These are phyloP conservation scores for Mactromeris polynyma DNA, from an alignment of 2,888 invertebrate species.

Conservation along the genomic window DNA sequence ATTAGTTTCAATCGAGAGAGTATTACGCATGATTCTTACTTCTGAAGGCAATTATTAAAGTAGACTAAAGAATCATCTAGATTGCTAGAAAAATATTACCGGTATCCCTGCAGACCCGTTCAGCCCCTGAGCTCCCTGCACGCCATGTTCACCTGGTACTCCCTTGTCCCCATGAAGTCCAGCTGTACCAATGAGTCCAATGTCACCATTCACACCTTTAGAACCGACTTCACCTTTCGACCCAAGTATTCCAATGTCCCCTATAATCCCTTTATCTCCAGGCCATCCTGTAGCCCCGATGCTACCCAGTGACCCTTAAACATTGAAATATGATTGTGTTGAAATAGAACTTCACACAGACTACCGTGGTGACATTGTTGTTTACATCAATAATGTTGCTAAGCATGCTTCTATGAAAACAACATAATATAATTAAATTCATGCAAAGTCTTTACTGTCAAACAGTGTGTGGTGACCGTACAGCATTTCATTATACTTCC, in stretches of 20 bases:
- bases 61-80: no score
- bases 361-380: no score
- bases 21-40: no score
- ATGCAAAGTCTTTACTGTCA: no score
- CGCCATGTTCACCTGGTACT: neutral
- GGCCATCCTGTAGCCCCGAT: neutral
- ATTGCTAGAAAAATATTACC: neutral
- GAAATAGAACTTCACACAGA: no score
- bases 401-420: no score
- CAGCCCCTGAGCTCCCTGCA: slow-evolving; percentile 19
- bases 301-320: neutral
- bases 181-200: neutral
- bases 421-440: no score
- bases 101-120: slow-evolving; percentile 6
- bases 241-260: neutral
- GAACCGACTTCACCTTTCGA: neutral
- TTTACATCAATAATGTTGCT: no score
- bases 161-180: slow-evolving; percentile 21
- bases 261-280: neutral
- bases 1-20: no score
- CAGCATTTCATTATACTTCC: no score
- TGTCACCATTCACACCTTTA: neutral
- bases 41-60: no score
- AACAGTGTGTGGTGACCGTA: no score
- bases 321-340: neutral